Evolutionary conservation across 2,113 vertebrate species (phyloP), one percentile per base, ranked within the genome.

Genomic region (Perccottus glenii): DNA sequence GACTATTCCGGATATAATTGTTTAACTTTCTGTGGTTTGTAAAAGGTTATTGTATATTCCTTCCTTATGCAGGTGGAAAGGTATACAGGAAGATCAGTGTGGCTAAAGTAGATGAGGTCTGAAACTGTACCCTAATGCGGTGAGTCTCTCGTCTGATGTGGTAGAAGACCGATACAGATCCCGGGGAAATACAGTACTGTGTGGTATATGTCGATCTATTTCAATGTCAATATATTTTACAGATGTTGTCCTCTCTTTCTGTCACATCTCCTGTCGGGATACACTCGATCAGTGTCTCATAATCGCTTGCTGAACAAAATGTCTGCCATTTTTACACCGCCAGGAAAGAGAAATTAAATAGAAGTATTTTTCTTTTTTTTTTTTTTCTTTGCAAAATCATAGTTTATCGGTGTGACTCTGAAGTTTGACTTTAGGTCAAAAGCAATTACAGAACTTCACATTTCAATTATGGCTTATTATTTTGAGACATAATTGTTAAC

Each of bases 1-100:
- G 19, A 44, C 60, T 9, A 46, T 62, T 7, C 35, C 10, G 1
- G 38, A 47, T 49, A 49, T 19, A 35, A 35, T 60, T 59, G 3
- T 78, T 60, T 32, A 36, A 57, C 49, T 44, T 38, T 67, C 36
- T n/a, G 72, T 11, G 64, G 33, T 68, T 74, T 74, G 44, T 75
- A 46, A 76, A 76, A 67, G 52, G 40, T 73, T 58, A 44, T 81
- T 60, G 74, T 11, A 8, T 12, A 75, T 45, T 42, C 15, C 35
- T 56, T 62, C 9, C 36, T 68, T 36, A 35, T 48, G 38, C 32
- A 63, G 43, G 52, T 60, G 40, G 14, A 40, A 40, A 5, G 38
- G 38, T 40, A 40, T 4, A 40, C 38, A 40, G 38, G 8, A 40
- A 8, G 38, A 40, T 6, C 5, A 40, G 38, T 27, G 19, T 27